phyloP scores from a whole-genome alignment of 2,797 vertebrate species.

The Gila robusta region DNA sequence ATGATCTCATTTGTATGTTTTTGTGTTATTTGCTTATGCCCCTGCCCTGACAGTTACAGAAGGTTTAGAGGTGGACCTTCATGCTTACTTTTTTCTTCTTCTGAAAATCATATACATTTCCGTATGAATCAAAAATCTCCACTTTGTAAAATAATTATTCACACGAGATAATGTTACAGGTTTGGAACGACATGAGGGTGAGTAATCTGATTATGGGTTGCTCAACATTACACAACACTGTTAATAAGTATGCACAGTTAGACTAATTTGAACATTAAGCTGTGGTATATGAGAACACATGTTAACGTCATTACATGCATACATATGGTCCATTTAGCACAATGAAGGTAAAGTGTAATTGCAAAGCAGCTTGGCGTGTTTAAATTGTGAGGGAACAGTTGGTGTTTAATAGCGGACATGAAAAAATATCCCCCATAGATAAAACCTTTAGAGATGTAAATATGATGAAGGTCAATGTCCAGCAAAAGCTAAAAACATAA shows the following conservation, averaged over 20 bases:
- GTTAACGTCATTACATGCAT: constrained; percentile 38
- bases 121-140: background rate
- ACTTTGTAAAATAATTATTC: background rate
- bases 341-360: constrained; percentile 43
- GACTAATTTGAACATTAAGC: background rate
- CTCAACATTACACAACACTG: background rate
- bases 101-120: background rate
- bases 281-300: constrained; percentile 22
- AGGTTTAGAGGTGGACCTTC: background rate
- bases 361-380: constrained; percentile 16
- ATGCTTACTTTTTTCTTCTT: background rate
- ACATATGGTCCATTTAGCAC: constrained; percentile 30
- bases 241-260: background rate
- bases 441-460: background rate
- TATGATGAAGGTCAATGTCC: background rate
- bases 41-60: background rate
- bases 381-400: constrained; percentile 23
- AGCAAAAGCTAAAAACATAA: background rate
- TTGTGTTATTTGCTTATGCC: background rate
- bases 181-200: background rate
- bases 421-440: background rate
- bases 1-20: background rate
- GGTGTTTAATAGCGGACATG: constrained; percentile 3
- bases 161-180: background rate
- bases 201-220: background rate